Evolutionary conservation across 2,113 vertebrate genomes (phyloP).

Genomic region (Sinocyclocheilus grahami): DNA sequence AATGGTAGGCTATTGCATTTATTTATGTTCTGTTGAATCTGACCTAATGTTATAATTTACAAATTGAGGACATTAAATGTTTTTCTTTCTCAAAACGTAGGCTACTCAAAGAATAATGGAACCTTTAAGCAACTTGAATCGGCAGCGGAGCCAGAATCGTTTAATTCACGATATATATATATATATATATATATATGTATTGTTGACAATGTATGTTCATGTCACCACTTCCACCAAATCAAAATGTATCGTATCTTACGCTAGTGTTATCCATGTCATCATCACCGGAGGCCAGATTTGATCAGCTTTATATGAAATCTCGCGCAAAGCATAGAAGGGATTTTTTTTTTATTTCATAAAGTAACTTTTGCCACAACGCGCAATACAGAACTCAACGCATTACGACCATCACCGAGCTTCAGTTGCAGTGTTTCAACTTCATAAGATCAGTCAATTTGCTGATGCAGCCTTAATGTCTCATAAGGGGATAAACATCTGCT

Average conservation of each 20-base stretch:
- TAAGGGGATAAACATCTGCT: constrained; percentile 48
- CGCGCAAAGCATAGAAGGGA: not conserved
- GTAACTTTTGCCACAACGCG: constrained; percentile 26
- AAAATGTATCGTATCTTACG: not conserved
- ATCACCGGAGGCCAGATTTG: not conserved
- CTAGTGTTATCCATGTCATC: not conserved
- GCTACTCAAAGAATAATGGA: not conserved
- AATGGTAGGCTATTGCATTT: not conserved
- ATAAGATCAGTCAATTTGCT: not conserved
- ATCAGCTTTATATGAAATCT: not conserved
- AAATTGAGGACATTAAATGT: not conserved
- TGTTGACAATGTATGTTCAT: constrained; percentile 55
- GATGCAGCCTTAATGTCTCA: constrained; percentile 9
- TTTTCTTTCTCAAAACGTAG: not conserved
- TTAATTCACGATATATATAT: not conserved
- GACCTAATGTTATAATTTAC: not conserved
- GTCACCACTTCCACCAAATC: constrained; percentile 38
- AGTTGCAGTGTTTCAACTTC: not conserved
- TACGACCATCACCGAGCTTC: not conserved
- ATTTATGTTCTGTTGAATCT: not conserved
- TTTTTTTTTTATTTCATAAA: not conserved
- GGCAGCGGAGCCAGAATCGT: not conserved
- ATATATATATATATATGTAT: not conserved
- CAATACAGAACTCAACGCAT: not conserved
- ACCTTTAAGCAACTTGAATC: not conserved